Conservation (phyloP, 2,113 vertebrate species). For the Struthidea cinerea region DNA sequence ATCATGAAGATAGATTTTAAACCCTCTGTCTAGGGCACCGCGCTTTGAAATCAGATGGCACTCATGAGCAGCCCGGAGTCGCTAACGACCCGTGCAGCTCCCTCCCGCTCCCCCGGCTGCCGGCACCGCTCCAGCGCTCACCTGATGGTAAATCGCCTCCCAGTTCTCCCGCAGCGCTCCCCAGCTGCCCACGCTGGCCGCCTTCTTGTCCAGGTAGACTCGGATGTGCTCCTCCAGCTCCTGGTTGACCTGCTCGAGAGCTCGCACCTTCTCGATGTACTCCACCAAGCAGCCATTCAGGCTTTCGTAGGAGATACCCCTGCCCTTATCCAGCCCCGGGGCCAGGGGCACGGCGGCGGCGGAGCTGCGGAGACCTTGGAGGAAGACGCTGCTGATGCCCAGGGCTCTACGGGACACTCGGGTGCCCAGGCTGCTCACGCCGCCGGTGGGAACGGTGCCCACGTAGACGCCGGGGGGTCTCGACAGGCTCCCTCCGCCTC, state of each 20-base stretch:
- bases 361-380: constrained; percentile 87
- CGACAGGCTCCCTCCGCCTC: neutral
- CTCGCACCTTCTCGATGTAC: constrained; percentile 87
- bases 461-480: constrained; percentile 78
- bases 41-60: neutral
- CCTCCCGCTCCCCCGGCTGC: neutral
- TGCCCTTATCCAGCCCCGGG: constrained; percentile 67
- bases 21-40: neutral
- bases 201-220: constrained; percentile 82
- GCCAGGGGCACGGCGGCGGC: constrained; percentile 64
- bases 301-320: constrained; percentile 57
- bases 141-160: constrained; percentile 87
- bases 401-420: constrained; percentile 87
- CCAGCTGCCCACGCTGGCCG: constrained; percentile 76
- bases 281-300: constrained; percentile 85
- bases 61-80: neutral
- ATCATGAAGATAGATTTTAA: neutral
- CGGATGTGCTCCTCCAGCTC: constrained; percentile 90
- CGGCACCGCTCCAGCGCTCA: constrained; percentile 29
- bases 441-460: constrained; percentile 67
- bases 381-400: constrained; percentile 92
- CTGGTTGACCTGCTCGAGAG: constrained; percentile 86
- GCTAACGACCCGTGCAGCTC: neutral
- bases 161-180: constrained; percentile 76
- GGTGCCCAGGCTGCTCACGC: constrained; percentile 76